Conservation (phyloP, 2,113 vertebrate genomes). For the Perognathus longimembris region DNA sequence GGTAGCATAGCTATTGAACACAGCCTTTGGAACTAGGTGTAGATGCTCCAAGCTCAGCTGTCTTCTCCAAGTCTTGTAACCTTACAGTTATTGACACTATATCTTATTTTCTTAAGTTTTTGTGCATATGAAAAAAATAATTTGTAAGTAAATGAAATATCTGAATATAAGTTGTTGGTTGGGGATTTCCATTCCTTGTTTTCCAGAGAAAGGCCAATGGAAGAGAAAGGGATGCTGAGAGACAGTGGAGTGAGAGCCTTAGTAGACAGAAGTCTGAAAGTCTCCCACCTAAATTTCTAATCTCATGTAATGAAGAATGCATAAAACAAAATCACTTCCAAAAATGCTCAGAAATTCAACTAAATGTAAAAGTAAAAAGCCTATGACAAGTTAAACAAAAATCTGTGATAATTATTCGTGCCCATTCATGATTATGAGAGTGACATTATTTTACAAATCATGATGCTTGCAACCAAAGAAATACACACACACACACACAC, state of each 20-base stretch:
- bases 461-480: slow-evolving; percentile 66
- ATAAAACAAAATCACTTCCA: background rate
- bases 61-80: background rate
- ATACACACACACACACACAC: background rate
- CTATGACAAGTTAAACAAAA: background rate
- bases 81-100: background rate
- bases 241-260: background rate
- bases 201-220: background rate
- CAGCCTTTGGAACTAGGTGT: background rate
- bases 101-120: background rate
- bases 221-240: background rate
- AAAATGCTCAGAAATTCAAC: background rate
- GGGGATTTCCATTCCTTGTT: background rate
- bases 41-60: background rate
- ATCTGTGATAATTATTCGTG: background rate
- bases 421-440: slow-evolving; percentile 74
- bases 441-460: slow-evolving; percentile 78
- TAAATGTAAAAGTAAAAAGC: background rate
- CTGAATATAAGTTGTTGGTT: background rate
- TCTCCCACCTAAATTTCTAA: background rate
- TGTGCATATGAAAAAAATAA: background rate
- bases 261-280: background rate
- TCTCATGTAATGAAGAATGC: background rate
- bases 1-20: background rate
- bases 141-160: background rate